Evolutionary conservation across 2,113 vertebrate genomes (phyloP).

Genomic region (Lophius piscatorius): DNA sequence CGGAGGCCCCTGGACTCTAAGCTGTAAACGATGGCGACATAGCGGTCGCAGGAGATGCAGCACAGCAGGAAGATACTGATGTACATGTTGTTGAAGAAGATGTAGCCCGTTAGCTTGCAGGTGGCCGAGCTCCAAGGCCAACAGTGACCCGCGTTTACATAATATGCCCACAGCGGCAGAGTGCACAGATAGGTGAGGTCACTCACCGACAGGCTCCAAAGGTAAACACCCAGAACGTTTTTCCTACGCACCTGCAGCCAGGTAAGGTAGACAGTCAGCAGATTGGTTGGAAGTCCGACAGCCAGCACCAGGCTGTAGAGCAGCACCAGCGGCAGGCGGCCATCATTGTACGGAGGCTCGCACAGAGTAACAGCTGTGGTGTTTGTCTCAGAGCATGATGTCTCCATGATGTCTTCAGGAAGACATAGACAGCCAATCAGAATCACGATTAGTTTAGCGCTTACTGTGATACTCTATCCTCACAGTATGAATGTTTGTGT

Average conservation of each 20-base stretch:
- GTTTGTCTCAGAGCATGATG: accelerated
- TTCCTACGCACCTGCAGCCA: constrained; percentile 77
- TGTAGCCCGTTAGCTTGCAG: constrained; percentile 81
- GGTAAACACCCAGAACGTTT: constrained; percentile 85
- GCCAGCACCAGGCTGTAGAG: constrained; percentile 81
- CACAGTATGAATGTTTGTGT: too few species aligned
- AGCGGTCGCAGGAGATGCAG: constrained; percentile 89
- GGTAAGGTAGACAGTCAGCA: constrained; percentile 80
- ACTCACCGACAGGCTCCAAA: constrained; percentile 85
- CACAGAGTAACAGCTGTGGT: neutral
- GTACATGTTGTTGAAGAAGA: constrained; percentile 94
- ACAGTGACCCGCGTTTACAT: constrained; percentile 61
- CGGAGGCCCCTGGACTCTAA: constrained; percentile 82
- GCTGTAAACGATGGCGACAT: constrained; percentile 80
- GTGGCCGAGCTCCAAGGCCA: constrained; percentile 70
- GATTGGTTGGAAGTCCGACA: constrained; percentile 86
- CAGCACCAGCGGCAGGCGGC: constrained; percentile 64
- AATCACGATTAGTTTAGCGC: neutral
- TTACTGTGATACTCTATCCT: too few species aligned
- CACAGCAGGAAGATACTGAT: constrained; percentile 90
- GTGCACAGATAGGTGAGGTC: constrained; percentile 88
- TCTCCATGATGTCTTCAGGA: constrained; percentile 18
- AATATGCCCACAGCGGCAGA: constrained; percentile 86
- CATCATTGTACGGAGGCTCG: constrained; percentile 53
- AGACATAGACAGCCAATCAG: neutral